Base-by-base conservation (phyloP, 1,140 invertebrate genomes). In the Drosophila biarmipes region DNA sequence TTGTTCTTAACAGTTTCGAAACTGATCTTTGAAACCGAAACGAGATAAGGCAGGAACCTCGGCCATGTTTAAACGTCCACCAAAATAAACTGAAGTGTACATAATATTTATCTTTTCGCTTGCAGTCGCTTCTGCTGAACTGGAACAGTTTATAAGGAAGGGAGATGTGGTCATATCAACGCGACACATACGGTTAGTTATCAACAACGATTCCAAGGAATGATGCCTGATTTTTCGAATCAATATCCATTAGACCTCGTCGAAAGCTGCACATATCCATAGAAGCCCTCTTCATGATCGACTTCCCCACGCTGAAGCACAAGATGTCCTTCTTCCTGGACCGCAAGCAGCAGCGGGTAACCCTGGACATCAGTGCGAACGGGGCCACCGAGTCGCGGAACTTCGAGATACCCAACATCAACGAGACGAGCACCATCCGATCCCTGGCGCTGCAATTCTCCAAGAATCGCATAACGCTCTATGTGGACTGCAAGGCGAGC, bases 261-360 rank as follows among this genome's bases (percentile, higher is more conserved):
- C 94, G 93, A 64, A 93, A 94, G 57, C 80, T 92, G 21, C 91
- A 92, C 42, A 92, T 91, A 21, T 90, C 92, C 1, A 87, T 94
- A 31, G 95, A 96, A 71, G 95, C 94, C 1, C 91, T 96, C 0
- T 93, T 96, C 29, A 93, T 94, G 19, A 93, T 95, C 2, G 95
- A 95, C 67, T 95, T 95, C 81, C 93, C 93, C 5, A 93, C 93
- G 52, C 85, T 93, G 6, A 93, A 94, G 72, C 93, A 95, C 24
- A 95, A 95, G 84, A 94, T 96, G 78, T 92, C 93, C 15, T 91
- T 96, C 43, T 93, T 95, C 67, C 84, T 96, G 45, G 95, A 96
- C 84, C 92, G 95, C 74, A 93, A 93, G 46, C 92, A 93, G 5
- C 95, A 95, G 85, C 92, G 93, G 92, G 94, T 96, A 93, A 93